phyloP scores from a whole-genome alignment of 2,797 vertebrate species.

The Caiman crocodilus region DNA sequence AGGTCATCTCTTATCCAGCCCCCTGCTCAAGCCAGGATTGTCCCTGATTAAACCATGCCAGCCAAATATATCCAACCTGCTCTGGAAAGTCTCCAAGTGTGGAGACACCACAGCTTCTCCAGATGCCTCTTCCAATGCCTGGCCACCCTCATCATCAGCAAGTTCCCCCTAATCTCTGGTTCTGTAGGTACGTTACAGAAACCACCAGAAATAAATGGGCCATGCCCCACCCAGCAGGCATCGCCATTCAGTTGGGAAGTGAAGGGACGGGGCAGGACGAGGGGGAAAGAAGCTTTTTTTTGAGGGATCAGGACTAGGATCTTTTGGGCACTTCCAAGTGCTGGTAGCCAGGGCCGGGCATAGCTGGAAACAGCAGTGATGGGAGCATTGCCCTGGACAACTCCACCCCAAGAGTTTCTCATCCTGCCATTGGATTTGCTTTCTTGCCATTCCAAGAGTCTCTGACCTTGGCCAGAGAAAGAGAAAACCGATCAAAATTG shows the following conservation, averaged over 20 bases:
- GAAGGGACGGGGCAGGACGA: background rate
- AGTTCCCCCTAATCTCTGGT: background rate
- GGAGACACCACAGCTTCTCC: no score
- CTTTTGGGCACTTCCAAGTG: background rate
- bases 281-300: background rate
- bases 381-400: background rate
- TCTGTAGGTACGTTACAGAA: background rate
- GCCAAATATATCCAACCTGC: no score
- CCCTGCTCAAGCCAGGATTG: no score
- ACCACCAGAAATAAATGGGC: background rate
- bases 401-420: background rate
- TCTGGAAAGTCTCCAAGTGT: no score
- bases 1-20: no score
- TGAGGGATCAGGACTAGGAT: background rate
- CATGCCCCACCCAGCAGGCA: background rate
- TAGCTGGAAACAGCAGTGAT: background rate
- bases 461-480: background rate
- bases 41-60: no score
- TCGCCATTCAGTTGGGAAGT: background rate
- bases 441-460: background rate
- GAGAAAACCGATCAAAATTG: background rate
- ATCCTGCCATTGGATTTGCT: background rate
- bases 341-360: background rate
- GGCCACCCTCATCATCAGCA: no score
- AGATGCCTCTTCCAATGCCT: no score